Base-by-base conservation (phyloP, 2,113 vertebrate species). In the Epinephelus cyanopodus region DNA sequence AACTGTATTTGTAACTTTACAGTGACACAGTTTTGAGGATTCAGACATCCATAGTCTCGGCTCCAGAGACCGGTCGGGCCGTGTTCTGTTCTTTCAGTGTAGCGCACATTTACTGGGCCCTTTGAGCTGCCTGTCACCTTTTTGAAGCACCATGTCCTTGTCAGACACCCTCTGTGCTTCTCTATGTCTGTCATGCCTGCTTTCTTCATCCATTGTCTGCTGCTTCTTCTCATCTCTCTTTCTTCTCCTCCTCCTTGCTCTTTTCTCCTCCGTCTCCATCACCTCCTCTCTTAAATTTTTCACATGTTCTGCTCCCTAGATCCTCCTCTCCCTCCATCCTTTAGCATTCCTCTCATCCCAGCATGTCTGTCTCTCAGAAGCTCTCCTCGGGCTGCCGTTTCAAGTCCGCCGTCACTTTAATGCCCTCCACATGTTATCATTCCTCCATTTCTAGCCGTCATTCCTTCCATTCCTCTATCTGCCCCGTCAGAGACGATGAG, bases 111-210 rank as follows among this genome's bases (percentile, higher is more conserved):
- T 74, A 82, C 53, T 69, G 81, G 74, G 62, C 90, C 83, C 89
- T 89, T 87, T 89, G 79, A 84, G 80, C 82, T 71, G 86, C 75
- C 87, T 85, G 77, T 87, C 83, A 78, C 65, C 71, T 70, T 72
- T 45, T 62, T 83, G 70, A 82, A 75, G 80, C 66, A 61, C 39
- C 12, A 18, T 66, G 66, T 64, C 74, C 67, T 52, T 69, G 77
- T 89, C 88, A 84, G 79, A 79, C 60, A n/a, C 45, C 27, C 68
- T 70, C 66, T 54, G 54, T 54, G 27, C 81, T 81, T 5, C 77
- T 53, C 37, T 65, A 33, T 79, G n/a, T 77, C 74, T 68, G 60
- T 70, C 78, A 33, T 5, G 37, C 3, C 57, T 61, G 47, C 84
- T 85, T 83, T 74, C 27, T 63, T 71, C 25, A 39, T 66, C 81